phyloP scores from a whole-genome alignment of 1,140 invertebrate species.

The Drosophila arawakana region DNA sequence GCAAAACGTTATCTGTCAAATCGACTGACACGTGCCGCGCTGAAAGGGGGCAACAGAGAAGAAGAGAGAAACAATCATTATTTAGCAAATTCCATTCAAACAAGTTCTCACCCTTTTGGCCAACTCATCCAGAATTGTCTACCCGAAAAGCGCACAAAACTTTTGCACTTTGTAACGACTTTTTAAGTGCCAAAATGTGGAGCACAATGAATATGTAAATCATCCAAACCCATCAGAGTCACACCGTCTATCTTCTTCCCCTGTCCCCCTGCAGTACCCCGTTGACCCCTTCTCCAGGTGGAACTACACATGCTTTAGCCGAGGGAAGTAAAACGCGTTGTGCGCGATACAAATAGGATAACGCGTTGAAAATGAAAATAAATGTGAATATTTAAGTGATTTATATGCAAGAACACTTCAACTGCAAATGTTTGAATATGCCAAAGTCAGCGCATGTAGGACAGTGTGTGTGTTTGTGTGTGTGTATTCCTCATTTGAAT shows the following conservation, averaged over 20 bases:
- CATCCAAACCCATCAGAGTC: not conserved
- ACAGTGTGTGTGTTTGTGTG: not conserved
- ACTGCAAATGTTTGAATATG: conserved; percentile 38
- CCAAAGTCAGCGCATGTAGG: conserved; percentile 26
- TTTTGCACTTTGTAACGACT: conserved; percentile 74
- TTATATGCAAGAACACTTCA: conserved; percentile 59
- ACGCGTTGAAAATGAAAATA: conserved; percentile 70
- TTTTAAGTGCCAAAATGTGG: conserved; percentile 71
- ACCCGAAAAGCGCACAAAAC: conserved; percentile 44
- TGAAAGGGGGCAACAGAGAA: not conserved
- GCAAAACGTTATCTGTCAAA: conserved; percentile 19
- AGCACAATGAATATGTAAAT: conserved; percentile 70
- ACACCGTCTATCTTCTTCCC: not conserved
- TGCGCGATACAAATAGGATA: conserved; percentile 56
- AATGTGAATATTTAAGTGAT: conserved; percentile 72
- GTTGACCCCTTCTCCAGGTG: no score
- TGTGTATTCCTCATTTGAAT: conserved; percentile 25
- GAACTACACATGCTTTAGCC: not conserved
- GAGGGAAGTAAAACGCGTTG: conserved; percentile 8
- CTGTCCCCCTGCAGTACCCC: no score
- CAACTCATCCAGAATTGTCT: conserved; percentile 19
- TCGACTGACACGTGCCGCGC: conserved; percentile 16
- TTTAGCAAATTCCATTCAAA: conserved; percentile 26
- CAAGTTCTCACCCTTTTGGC: conserved; percentile 16
- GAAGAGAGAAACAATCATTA: conserved; percentile 19